Conservation (phyloP, 2,113 vertebrate genomes). For the Stegastes partitus region DNA sequence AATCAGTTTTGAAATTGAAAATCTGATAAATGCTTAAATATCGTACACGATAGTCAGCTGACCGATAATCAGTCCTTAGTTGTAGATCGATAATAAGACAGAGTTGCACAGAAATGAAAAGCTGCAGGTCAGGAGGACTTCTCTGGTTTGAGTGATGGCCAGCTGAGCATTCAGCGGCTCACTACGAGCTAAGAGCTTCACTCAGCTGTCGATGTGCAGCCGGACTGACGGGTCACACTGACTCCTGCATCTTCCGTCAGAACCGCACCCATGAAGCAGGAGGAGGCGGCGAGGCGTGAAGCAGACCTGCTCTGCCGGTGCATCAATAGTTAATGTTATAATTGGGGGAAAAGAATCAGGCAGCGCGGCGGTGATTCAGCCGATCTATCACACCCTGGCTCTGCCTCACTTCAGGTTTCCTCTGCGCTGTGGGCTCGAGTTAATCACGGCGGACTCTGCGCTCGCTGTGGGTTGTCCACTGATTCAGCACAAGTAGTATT, state of each 20-base stretch:
- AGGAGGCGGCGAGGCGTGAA: constrained; percentile 32
- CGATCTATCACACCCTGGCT: neutral
- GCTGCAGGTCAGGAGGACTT: constrained; percentile 3
- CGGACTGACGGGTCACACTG: constrained; percentile 35
- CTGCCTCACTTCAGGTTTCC: neutral
- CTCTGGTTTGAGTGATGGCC: constrained; percentile 23
- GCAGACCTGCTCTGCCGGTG: neutral
- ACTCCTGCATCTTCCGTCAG: neutral
- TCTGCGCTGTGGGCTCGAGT: constrained; percentile 28
- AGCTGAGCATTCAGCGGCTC: neutral
- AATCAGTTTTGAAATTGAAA: too few relatives aligned
- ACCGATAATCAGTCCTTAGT: too few relatives aligned
- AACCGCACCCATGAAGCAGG: constrained; percentile 33
- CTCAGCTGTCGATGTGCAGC: constrained; percentile 4
- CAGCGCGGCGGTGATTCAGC: constrained; percentile 28
- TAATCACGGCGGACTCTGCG: constrained; percentile 16
- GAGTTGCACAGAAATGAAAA: neutral
- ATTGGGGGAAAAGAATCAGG: constrained; percentile 42
- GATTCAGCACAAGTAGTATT: constrained; percentile 65
- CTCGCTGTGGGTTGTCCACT: constrained; percentile 38
- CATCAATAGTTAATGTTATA: constrained; percentile 66
- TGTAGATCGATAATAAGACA: neutral
- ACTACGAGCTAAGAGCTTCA: constrained; percentile 4
- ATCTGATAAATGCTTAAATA: too few relatives aligned
- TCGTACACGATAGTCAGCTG: too few relatives aligned